phyloP scores from a whole-genome alignment of 2,797 vertebrate species.

The Tenualosa ilisha region DNA sequence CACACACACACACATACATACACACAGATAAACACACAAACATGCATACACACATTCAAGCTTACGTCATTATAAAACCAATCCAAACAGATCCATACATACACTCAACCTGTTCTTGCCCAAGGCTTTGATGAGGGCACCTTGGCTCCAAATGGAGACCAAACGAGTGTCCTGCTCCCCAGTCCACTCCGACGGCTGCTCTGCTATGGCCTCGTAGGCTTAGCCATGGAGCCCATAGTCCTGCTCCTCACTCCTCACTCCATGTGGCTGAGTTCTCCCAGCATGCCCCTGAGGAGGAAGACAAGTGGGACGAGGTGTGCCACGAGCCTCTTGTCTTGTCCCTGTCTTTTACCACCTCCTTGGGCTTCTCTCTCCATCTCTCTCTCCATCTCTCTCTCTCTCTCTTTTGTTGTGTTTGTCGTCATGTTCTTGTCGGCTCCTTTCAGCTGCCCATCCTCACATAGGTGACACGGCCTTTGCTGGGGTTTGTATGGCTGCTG shows the following conservation, averaged over 20 bases:
- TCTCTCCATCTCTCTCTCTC: neutral
- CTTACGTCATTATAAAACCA: neutral
- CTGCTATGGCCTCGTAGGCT: neutral
- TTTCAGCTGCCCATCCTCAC: conserved; percentile 74
- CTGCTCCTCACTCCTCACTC: neutral
- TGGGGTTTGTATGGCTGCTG: conserved; percentile 70
- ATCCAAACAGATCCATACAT: neutral
- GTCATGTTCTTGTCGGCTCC: neutral
- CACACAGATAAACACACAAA: neutral
- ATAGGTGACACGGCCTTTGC: conserved; percentile 75
- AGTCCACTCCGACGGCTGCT: neutral
- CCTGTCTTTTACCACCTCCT: neutral
- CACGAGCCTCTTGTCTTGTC: neutral
- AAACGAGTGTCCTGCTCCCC: neutral
- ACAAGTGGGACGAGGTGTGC: conserved; percentile 57
- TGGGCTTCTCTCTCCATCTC: neutral
- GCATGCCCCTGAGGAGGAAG: conserved; percentile 46
- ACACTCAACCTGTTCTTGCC: neutral
- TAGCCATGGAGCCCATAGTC: neutral
- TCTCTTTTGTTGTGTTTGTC: conserved; percentile 23
- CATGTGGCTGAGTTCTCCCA: neutral
- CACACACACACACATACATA: neutral
- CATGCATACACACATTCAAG: neutral
- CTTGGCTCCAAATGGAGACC: neutral
- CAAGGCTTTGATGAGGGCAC: neutral